Conservation (phyloP, 2,888 invertebrate genomes). For the Drosophila koepferae region DNA sequence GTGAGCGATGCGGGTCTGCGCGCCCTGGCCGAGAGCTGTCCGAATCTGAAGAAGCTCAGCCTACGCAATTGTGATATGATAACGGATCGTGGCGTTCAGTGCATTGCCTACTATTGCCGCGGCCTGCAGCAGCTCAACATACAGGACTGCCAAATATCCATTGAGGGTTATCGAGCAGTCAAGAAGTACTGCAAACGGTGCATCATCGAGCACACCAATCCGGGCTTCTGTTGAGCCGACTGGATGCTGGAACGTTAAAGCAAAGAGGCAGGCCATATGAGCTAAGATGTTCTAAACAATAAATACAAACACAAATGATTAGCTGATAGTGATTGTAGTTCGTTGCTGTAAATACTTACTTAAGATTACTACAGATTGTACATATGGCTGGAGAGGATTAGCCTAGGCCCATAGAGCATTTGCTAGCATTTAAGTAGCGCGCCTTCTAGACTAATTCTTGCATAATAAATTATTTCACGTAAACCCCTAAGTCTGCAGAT, state of each 20-base stretch:
- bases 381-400: conserved; percentile 46
- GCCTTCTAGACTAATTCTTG: conserved; percentile 70
- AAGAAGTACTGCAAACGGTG: conserved; percentile 96
- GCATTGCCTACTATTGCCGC: conserved; percentile 95
- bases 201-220: conserved; percentile 97
- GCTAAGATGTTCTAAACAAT: conserved; percentile 61
- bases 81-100: conserved; percentile 94
- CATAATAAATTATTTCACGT: conserved; percentile 72
- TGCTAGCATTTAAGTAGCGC: conserved; percentile 63
- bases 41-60: conserved; percentile 95
- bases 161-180: conserved; percentile 95
- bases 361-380: conserved; percentile 37
- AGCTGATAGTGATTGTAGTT: conserved; percentile 26
- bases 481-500: conserved; percentile 16
- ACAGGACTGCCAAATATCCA: conserved; percentile 95
- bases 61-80: conserved; percentile 96
- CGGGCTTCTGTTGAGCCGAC: conserved; percentile 91
- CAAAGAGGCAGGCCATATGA: conserved; percentile 79
- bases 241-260: conserved; percentile 27
- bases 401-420: conserved; percentile 54
- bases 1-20: conserved; percentile 95
- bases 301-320: conserved; percentile 25
- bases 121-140: conserved; percentile 96
- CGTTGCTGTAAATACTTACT: conserved; percentile 60
- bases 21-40: conserved; percentile 94